Evolutionary conservation across 1,140 invertebrate genomes (phyloP).

Genomic region (Chironomus tepperi): DNA sequence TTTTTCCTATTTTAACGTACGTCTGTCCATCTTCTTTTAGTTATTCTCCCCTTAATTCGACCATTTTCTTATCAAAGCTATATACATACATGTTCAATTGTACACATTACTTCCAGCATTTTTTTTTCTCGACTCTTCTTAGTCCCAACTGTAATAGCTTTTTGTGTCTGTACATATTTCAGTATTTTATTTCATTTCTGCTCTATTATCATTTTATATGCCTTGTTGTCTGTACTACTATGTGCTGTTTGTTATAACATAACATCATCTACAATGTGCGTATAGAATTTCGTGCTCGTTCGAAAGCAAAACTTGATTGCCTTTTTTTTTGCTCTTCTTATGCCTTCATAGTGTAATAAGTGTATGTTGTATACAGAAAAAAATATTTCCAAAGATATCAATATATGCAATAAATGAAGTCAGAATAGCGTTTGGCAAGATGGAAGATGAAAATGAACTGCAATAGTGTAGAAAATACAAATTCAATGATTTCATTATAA

Average conservation of each 20-base stretch:
- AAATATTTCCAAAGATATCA: no score
- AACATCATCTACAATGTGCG: neutral
- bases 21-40: neutral
- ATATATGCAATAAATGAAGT: no score
- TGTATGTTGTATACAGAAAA: no score
- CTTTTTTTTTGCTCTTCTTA: neutral
- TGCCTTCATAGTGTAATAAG: no score
- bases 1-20: neutral
- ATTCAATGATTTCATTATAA: slow-evolving; percentile 21
- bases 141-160: neutral
- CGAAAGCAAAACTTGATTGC: neutral
- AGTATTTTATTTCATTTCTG: slow-evolving; percentile 19
- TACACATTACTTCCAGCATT: neutral
- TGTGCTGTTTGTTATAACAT: neutral
- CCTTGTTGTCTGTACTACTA: neutral
- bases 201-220: slow-evolving; percentile 20
- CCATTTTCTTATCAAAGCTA: neutral
- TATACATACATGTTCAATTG: neutral
- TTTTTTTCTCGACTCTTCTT: neutral
- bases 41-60: neutral
- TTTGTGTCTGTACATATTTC: neutral
- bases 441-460: neutral
- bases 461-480: no score
- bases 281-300: neutral
- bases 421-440: neutral